phyloP scores from a whole-genome alignment of 2,888 invertebrate genomes.

The Drosophila bunnanda region DNA sequence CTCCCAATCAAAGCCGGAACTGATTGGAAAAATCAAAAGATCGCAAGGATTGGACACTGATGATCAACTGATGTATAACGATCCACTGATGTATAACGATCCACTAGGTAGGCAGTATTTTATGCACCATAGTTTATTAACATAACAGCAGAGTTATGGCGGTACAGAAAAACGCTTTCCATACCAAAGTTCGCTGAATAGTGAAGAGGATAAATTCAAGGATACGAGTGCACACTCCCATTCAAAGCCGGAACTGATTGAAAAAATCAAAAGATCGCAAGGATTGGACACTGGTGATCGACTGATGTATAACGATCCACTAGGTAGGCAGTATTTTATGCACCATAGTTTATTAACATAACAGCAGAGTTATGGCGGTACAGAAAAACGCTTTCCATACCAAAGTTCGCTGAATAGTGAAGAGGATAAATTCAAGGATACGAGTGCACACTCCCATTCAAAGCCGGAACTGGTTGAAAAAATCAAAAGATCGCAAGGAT shows the following conservation, averaged over 20 bases:
- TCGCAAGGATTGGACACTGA: neutral
- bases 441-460: neutral
- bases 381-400: neutral
- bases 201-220: slow-evolving; percentile 2
- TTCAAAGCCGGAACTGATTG: neutral
- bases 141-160: slow-evolving; percentile 41
- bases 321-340: slow-evolving; percentile 13
- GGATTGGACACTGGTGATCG: neutral
- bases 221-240: neutral
- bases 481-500: neutral
- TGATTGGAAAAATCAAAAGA: neutral
- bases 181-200: neutral
- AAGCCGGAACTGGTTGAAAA: no score
- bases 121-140: no score
- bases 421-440: slow-evolving; percentile 5
- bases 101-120: slow-evolving; percentile 7
- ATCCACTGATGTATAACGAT: no score
- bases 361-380: slow-evolving; percentile 35
- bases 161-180: neutral
- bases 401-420: neutral
- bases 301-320: neutral
- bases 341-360: no score
- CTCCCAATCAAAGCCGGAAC: neutral
- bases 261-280: neutral
- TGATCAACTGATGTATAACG: neutral